Evolutionary conservation across 2,888 invertebrate species (phyloP).

Genomic region (Lasioglossum figueresi): DNA sequence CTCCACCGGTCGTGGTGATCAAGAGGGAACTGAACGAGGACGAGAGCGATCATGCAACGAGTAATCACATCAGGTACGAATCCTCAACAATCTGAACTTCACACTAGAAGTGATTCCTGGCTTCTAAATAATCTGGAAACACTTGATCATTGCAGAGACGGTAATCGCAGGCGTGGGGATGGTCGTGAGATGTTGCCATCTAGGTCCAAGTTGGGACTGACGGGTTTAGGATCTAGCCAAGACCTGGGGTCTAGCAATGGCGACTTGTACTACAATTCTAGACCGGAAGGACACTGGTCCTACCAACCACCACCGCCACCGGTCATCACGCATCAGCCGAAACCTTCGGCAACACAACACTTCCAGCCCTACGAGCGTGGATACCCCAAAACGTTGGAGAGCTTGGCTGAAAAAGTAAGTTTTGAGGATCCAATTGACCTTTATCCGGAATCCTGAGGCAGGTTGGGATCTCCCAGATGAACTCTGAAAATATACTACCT

Average conservation of each 20-base stretch:
- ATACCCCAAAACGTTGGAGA: conserved; percentile 95
- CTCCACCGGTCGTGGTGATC: conserved; percentile 96
- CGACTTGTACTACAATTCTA: conserved; percentile 93
- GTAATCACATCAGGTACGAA: conserved; percentile 82
- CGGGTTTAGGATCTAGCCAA: conserved; percentile 84
- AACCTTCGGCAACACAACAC: conserved; percentile 89
- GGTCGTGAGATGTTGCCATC: conserved; percentile 92
- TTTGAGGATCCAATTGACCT: background rate
- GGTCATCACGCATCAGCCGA: conserved; percentile 96
- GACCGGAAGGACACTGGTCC: conserved; percentile 85
- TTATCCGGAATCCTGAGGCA: conserved; percentile 32
- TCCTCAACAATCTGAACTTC: background rate
- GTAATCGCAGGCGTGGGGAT: conserved; percentile 88
- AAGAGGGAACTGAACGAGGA: conserved; percentile 95
- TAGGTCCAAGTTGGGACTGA: conserved; percentile 90
- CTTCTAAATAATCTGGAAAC: background rate
- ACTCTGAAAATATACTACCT: background rate
- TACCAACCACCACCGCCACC: conserved; percentile 93
- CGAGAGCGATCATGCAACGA: conserved; percentile 86
- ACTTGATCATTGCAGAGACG: conserved; percentile 82
- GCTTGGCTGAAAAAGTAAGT: conserved; percentile 92
- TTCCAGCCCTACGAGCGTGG: conserved; percentile 95
- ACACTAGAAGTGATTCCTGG: background rate
- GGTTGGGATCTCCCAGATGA: conserved; percentile 51
- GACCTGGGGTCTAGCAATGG: conserved; percentile 86